Evolutionary conservation across 2,113 vertebrate genomes (phyloP), one percentile per base, ranked within the genome.

Genomic region (Macrotus californicus): DNA sequence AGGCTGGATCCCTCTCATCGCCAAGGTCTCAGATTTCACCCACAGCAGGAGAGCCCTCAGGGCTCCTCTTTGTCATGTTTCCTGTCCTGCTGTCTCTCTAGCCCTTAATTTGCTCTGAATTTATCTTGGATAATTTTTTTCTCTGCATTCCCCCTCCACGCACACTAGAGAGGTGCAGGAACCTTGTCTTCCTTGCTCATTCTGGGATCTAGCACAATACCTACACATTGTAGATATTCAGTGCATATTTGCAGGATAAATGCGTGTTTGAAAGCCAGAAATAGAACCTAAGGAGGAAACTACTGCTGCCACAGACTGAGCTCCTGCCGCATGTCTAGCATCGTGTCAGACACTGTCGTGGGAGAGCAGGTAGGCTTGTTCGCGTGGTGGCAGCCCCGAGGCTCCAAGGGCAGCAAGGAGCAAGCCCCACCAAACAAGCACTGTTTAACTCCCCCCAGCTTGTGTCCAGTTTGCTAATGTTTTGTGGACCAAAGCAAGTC

Each of bases 11-110:
- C 19, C 39, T 18, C 69, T 66, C 10, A 7, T 13, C 15, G 19
- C 12, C 18, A 19, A 56, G 43, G 24, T 48, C 39, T 91, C 82
- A 29, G 9, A 2, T 36, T 15, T 36, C 22, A 24, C 7, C 24
- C 4, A 36, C 69, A 9, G 46, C 59, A 31, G 31, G 24, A 11
- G 26, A 18, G 36, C 50, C 46, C 8, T 54, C 36, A 7, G n/a
- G 0, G 7, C 24, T 6, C 1, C 43, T 79, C 19, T 46, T 31
- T 14, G 4, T 52, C n/a, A 34, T 12, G 0, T n/a, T 14, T 43
- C 73, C 48, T 52, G 69, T 5, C 43, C 29, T 29, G 1, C 18
- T 21, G 22, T 54, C 46, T 31, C 26, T n/a, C 41, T 26, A 18
- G 39, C 22, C 24, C n/a, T 39, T 11, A 3, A 3, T 16, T 89